Conservation (phyloP, 2,888 invertebrate genomes). For the Meiosimyza platycephala region DNA sequence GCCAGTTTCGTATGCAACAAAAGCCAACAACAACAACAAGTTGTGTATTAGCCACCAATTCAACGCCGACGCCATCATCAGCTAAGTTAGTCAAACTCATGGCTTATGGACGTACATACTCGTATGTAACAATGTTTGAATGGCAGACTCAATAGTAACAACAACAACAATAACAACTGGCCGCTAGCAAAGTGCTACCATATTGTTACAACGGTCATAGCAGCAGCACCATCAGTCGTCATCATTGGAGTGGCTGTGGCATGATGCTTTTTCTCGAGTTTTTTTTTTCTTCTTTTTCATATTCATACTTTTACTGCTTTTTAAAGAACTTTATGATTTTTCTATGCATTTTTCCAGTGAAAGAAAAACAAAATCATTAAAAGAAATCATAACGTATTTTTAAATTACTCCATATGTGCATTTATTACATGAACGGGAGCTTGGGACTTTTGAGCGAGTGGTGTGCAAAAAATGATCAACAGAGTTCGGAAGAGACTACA, state of each 20-base stretch:
- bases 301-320: no score
- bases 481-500: no score
- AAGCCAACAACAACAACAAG: conserved; percentile 13
- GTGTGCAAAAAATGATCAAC: no score
- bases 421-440: background rate
- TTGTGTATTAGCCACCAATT: conserved; percentile 29
- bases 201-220: conserved; percentile 13
- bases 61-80: conserved; percentile 8
- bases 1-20: conserved; percentile 21
- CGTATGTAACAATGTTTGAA: background rate
- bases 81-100: conserved; percentile 8
- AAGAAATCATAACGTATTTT: background rate
- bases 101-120: background rate
- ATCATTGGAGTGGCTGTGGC: conserved; percentile 5
- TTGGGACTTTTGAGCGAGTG: background rate
- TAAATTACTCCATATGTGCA: background rate
- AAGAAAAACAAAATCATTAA: background rate
- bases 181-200: conserved; percentile 39
- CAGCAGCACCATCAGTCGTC: conserved; percentile 1
- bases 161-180: conserved; percentile 18
- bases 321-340: conserved; percentile 25
- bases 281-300: no score
- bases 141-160: conserved; percentile 32
- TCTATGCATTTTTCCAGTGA: background rate
- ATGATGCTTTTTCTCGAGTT: no score